Evolutionary conservation across 2,888 invertebrate species (phyloP).

Genomic region (Rhaphigaster nebulosa): DNA sequence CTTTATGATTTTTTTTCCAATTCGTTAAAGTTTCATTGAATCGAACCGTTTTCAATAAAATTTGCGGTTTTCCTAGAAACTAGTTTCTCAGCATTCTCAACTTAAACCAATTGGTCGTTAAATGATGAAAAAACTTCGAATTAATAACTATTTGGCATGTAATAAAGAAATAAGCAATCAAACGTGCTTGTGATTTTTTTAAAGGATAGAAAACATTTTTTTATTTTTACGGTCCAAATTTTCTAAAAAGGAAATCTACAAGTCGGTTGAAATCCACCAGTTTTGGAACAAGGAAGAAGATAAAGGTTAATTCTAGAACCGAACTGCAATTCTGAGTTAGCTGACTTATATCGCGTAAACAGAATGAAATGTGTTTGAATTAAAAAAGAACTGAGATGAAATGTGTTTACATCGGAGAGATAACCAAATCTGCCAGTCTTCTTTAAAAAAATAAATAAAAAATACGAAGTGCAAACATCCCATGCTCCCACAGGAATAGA

Average conservation of each 20-base stretch:
- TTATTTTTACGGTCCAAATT: not conserved
- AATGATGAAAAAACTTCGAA: no score
- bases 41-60: no score
- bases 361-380: not conserved
- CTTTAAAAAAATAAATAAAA: not conserved
- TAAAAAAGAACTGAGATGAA: not conserved
- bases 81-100: no score
- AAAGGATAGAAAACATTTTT: not conserved
- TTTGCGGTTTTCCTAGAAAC: no score
- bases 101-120: no score
- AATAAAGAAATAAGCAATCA: no score
- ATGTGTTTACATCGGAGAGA: not conserved
- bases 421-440: not conserved
- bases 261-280: not conserved
- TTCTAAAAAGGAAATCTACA: not conserved
- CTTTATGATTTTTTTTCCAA: no score
- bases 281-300: not conserved
- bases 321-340: not conserved
- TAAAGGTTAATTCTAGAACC: not conserved
- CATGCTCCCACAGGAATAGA: constrained; percentile 4
- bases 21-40: no score
- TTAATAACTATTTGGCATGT: no score
- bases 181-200: no score
- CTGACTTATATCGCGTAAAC: not conserved
- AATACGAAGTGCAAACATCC: not conserved